Base-by-base conservation (phyloP, 2,888 invertebrate genomes). In the Caenorhabditis sp. region DNA sequence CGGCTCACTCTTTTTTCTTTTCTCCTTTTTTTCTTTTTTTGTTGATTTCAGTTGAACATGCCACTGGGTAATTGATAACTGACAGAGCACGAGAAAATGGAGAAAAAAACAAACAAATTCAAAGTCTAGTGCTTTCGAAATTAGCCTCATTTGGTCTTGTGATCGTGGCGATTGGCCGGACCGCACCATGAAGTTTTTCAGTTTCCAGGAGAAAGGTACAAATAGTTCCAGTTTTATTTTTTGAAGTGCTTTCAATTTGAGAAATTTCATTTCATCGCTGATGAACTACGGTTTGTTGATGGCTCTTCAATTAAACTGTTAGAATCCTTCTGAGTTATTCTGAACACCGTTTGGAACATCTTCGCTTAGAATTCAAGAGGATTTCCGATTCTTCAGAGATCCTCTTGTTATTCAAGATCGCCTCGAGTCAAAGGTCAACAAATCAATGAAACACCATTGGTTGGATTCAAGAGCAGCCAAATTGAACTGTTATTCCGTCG, bases 401-500 rank as follows among this genome's bases (percentile, higher is more conserved):
- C n/a, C n/a, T n/a, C n/a, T n/a, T n/a, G n/a, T n/a, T n/a, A n/a
- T n/a, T n/a, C n/a, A n/a, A n/a, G n/a, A n/a, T n/a, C n/a, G n/a
- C n/a, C n/a, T n/a, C n/a, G n/a, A n/a, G n/a, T n/a, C 18, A 28
- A 8, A 51, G 24, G 22, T 26, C 35, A 60, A n/a, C 20, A 28
- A 51, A 61, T 53, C 61, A 56, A 22, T 24, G 20, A 56, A 32
- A 56, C 53, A 62, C 32, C 44, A 62, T 32, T 28, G 20, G 44
- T 4, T 26, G n/a, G 20, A n/a, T 28, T 70, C 22, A 56, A 55
- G 58, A 69, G 50, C 26, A 60, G 50, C 60, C 69, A 60, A 61
- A 53, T 61, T 35, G 60, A 50, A 61, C 53, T 53, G 53, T 64
- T 64, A 53, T 71, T 56, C n/a, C n/a, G n/a, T n/a, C n/a, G n/a